Percentiles rank a stretch among this genome's conserved stretches.
Evolutionary conservation across 2,888 invertebrate species (phyloP).

Genomic region (Eubasilissa splendida): DNA sequence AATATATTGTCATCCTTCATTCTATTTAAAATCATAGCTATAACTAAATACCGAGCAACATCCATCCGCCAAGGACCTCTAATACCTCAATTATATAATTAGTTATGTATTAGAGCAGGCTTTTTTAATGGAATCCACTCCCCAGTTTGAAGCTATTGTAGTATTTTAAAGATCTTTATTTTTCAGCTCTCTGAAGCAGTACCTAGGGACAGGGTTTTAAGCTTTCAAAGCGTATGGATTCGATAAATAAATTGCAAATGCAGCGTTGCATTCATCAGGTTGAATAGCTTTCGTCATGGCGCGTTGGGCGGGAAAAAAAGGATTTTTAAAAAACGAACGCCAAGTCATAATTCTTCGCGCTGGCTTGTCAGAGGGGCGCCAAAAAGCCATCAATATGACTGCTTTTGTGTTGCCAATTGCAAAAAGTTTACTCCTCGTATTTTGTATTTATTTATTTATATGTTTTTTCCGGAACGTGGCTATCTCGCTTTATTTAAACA

Average conservation of each 20-base stretch:
- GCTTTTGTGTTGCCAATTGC: constrained; percentile 41
- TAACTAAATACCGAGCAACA: no score
- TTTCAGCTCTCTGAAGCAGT: no score
- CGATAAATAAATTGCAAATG: constrained; percentile 39
- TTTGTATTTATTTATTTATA: not conserved
- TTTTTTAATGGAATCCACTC: no score
- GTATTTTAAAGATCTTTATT: no score
- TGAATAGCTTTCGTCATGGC: constrained; percentile 41
- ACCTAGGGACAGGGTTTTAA: no score
- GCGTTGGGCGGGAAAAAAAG: constrained; percentile 38
- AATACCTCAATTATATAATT: no score
- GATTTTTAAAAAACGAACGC: constrained; percentile 33
- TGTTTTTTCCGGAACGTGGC: not conserved
- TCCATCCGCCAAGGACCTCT: no score
- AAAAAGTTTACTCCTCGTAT: constrained; percentile 16
- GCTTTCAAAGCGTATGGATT: no score
- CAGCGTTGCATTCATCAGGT: constrained; percentile 37
- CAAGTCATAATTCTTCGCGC: constrained; percentile 53
- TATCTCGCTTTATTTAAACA: constrained; percentile 1
- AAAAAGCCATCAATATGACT: constrained; percentile 54
- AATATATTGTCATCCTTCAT: no score
- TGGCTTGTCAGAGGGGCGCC: constrained; percentile 48
- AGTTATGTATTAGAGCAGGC: no score
- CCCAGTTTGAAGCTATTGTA: no score
- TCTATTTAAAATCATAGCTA: no score